Evolutionary conservation across 1,140 invertebrate genomes (phyloP), one percentile per base, ranked within the genome.

Genomic region (Dreissena polymorpha): DNA sequence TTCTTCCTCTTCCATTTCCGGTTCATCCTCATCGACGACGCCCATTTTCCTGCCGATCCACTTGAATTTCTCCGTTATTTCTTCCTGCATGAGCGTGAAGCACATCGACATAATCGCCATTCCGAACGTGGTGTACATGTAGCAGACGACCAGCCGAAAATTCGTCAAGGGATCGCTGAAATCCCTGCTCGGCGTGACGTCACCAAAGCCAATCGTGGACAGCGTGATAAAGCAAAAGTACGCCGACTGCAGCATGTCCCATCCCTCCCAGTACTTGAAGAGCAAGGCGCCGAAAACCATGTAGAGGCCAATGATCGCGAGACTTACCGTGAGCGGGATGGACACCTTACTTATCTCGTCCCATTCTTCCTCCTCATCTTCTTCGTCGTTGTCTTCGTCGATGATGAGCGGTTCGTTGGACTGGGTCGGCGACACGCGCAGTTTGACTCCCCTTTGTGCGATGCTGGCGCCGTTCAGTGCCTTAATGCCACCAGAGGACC

Each of bases 91-190:
- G 49, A 99, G 95, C 94, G 99, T 98, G 94, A 99, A 99, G 93
- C 98, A 99, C 98, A 99, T 99, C 85, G 98, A 98, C 70, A 99
- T 97, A 8, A 99, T 94, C 6, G 98, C 98, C 97, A 99, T 99
- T 50, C 98, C 98, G 77, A 99, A 95, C 94, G 99, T 96, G 63
- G 91, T 86, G 84, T 93, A 92, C 29, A 93, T 85, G 67, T 89
- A 89, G 0, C 94, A 93, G 23, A 99, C 95, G 0, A 98, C 97
- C 83, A 99, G 87, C 86, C 94, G 94, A 23, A 93, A 91, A 85
- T 94, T 93, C 6, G 93, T 92, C 68, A 94, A 92, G 60, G 92
- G 89, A 84, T 79, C 95, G 93, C 69, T 97, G 95, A 86, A 96
- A 79, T 94, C 93, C 21, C 94, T 94, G 0, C 98, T 98, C 0